Percentiles rank a stretch among this genome's conserved stretches.
Evolutionary conservation across 2,113 vertebrate genomes (phyloP).

Genomic region (Sphyrna mokarran): DNA sequence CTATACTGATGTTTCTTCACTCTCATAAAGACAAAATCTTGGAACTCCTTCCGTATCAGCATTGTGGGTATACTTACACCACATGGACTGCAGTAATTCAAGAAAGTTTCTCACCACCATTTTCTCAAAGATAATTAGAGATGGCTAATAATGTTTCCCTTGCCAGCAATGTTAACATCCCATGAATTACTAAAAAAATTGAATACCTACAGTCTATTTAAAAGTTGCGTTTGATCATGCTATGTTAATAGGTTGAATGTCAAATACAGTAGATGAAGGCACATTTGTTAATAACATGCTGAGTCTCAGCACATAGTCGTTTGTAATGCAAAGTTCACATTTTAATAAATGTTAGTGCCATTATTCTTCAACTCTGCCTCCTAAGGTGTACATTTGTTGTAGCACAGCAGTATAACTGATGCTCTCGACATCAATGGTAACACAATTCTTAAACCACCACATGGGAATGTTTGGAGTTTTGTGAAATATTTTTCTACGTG

Average conservation of each 20-base stretch:
- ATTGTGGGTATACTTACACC: no score
- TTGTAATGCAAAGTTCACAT: conserved; percentile 20
- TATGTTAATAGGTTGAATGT: not conserved
- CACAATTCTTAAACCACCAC: not conserved
- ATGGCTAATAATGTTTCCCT: no score
- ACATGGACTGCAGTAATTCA: no score
- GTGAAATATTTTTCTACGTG: not conserved
- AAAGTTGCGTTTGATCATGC: not conserved
- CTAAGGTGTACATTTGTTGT: not conserved
- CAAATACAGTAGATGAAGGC: not conserved
- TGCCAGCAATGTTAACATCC: no score
- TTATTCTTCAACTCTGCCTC: conserved; percentile 5
- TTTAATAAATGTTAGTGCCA: not conserved
- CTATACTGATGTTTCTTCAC: no score
- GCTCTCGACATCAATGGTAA: not conserved
- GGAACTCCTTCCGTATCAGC: no score
- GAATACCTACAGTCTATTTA: not conserved
- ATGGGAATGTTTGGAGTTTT: not conserved
- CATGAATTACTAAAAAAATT: not conserved
- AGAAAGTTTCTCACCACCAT: no score
- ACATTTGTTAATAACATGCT: not conserved
- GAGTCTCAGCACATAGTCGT: not conserved
- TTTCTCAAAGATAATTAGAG: no score
- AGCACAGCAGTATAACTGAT: not conserved
- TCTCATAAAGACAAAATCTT: no score